Percentiles rank a stretch among this genome's conserved stretches.
Evolutionary conservation across 2,797 vertebrate genomes (phyloP).

Genomic region (Xiphorhynchus erythropygius): DNA sequence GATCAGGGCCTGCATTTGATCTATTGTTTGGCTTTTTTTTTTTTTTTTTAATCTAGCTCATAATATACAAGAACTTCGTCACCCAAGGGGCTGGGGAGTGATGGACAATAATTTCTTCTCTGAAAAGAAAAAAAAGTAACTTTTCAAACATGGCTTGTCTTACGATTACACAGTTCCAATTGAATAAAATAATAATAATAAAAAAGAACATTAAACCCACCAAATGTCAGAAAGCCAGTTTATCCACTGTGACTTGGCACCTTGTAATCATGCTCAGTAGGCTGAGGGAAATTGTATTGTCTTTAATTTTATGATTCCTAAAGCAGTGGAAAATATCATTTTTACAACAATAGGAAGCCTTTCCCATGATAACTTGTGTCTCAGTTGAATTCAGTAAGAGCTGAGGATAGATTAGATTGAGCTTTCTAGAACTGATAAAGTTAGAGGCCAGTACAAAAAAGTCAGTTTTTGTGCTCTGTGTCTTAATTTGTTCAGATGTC

Average conservation of each 20-base stretch:
- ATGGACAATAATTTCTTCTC: background rate
- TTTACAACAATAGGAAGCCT: slow-evolving; percentile 20
- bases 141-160: background rate
- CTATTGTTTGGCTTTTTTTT: background rate
- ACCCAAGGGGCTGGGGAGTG: background rate
- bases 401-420: background rate
- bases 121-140: background rate
- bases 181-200: background rate
- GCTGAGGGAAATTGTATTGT: slow-evolving; percentile 16
- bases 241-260: slow-evolving; percentile 9
- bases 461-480: background rate
- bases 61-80: background rate
- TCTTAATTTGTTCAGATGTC: background rate
- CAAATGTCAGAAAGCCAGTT: background rate
- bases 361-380: background rate
- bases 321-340: background rate
- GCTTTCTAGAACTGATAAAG: background rate
- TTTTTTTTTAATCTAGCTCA: background rate
- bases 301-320: slow-evolving; percentile 21
- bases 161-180: background rate
- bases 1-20: background rate
- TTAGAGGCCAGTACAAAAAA: background rate
- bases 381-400: background rate
- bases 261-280: background rate
- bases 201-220: background rate